Conservation (phyloP, 1,140 invertebrate genomes). For the Lepidurus arcticus region DNA sequence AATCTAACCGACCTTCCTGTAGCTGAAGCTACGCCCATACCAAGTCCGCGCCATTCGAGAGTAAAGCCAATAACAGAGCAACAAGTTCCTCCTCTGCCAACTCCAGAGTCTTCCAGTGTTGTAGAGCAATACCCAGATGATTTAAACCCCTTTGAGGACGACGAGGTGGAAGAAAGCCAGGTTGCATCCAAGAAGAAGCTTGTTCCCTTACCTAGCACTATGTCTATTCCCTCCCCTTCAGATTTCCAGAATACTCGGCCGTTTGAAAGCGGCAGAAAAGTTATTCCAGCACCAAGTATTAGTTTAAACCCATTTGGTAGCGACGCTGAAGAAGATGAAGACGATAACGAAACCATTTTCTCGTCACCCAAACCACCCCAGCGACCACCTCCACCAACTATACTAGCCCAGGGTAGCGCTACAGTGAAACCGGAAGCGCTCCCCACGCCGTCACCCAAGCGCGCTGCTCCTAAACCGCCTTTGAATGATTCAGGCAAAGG, state of each 20-base stretch:
- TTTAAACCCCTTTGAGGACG: constrained; percentile 61
- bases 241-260: constrained; percentile 20
- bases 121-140: constrained; percentile 60
- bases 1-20: background rate
- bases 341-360: constrained; percentile 37
- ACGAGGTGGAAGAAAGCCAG: constrained; percentile 38
- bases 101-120: background rate
- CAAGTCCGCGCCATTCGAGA: constrained; percentile 6
- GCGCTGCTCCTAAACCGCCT: constrained; percentile 29
- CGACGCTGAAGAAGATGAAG: constrained; percentile 57
- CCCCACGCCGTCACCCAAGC: constrained; percentile 30
- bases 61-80: background rate
- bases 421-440: constrained; percentile 34
- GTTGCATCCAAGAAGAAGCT: background rate
- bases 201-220: background rate
- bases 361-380: constrained; percentile 35
- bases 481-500: constrained; percentile 36
- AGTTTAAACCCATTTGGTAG: constrained; percentile 65
- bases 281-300: constrained; percentile 27
- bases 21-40: background rate
- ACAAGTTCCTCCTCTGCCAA: background rate
- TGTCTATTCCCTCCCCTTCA: constrained; percentile 18
- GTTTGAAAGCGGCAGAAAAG: background rate
- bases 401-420: constrained; percentile 31
- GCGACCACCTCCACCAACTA: constrained; percentile 27